phyloP scores from a whole-genome alignment of 2,113 vertebrate genomes.

The Odocoileus hemionus region DNA sequence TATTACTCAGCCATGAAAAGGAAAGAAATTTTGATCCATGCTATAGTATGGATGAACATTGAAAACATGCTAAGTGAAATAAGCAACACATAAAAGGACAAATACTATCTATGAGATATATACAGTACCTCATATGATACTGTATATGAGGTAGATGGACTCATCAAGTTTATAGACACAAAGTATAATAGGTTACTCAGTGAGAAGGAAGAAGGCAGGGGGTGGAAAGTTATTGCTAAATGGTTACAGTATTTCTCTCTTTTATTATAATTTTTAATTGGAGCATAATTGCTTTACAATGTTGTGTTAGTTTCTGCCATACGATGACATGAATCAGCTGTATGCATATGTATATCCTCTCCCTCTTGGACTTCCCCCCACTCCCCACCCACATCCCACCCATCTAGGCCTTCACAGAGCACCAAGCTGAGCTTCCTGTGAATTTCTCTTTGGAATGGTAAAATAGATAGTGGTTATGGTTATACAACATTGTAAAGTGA shows the following conservation, averaged over 20 bases:
- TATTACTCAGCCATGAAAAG: background rate
- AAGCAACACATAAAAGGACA: background rate
- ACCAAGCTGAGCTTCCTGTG: background rate
- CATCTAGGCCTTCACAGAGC: background rate
- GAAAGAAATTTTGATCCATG: background rate
- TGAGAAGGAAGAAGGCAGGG: background rate
- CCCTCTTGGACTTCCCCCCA: background rate
- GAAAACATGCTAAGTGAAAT: background rate
- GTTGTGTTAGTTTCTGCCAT: background rate
- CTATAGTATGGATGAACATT: background rate
- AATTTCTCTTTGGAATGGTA: background rate
- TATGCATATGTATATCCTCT: background rate
- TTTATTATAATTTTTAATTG: background rate
- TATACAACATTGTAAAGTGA: background rate
- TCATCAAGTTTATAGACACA: background rate
- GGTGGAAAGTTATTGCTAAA: background rate
- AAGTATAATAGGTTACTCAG: background rate
- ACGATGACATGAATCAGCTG: background rate
- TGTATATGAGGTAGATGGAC: background rate
- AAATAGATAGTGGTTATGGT: background rate
- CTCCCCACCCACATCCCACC: background rate
- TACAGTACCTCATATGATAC: background rate
- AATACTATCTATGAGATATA: background rate
- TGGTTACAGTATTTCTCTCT: background rate
- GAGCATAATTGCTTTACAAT: background rate